Evolutionary conservation across 1,140 invertebrate genomes (phyloP).

Genomic region (Brachionus paranguensis): DNA sequence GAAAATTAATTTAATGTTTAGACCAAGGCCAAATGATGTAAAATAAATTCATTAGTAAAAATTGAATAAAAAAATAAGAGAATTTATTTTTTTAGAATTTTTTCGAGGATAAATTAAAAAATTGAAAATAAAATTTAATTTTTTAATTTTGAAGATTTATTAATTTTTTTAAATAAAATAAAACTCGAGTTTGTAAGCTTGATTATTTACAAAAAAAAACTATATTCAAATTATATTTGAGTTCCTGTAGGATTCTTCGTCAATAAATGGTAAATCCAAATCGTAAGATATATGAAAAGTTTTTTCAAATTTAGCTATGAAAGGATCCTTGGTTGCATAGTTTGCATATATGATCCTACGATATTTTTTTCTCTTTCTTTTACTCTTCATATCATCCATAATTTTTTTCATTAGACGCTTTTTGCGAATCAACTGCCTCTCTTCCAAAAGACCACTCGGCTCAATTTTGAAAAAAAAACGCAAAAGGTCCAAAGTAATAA

Average conservation of each 20-base stretch:
- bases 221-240: background rate
- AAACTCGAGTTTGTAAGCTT: no score
- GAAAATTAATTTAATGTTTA: no score
- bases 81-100: no score
- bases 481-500: conserved; percentile 6
- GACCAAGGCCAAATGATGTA: no score
- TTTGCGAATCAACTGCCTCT: conserved; percentile 10
- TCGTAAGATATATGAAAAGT: conserved; percentile 34
- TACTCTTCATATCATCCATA: conserved; percentile 30
- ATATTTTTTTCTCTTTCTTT: conserved; percentile 20
- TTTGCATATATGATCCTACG: conserved; percentile 20
- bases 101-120: no score
- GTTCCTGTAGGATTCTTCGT: background rate
- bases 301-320: conserved; percentile 23
- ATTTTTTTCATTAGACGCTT: conserved; percentile 18
- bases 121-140: no score
- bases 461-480: conserved; percentile 32
- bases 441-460: conserved; percentile 11
- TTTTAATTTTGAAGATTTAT: no score
- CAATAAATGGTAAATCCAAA: conserved; percentile 28
- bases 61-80: no score
- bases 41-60: no score
- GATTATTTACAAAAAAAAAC: background rate
- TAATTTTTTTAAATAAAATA: no score
- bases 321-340: background rate